Conservation (phyloP, 2,888 invertebrate genomes). For the Leptopterna dolabrata region DNA sequence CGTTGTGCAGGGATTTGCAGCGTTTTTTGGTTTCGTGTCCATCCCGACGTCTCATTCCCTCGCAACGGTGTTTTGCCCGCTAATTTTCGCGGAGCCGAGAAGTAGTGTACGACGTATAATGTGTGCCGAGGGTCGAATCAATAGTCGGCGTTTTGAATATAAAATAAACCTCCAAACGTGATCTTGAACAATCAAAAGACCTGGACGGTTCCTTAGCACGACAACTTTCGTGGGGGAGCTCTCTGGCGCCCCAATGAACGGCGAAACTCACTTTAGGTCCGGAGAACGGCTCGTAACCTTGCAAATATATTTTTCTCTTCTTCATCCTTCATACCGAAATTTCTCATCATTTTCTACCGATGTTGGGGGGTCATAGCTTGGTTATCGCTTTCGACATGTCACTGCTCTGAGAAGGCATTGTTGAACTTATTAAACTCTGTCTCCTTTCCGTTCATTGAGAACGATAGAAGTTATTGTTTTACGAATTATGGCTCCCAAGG, state of each 20-base stretch:
- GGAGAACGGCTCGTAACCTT: background rate
- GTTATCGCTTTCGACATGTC: background rate
- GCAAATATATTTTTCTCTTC: background rate
- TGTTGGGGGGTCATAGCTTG: background rate
- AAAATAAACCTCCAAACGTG: constrained; percentile 36
- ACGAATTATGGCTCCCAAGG: too few species aligned
- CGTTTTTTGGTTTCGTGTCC: too few species aligned
- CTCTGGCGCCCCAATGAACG: constrained; percentile 7
- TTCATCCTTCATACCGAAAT: background rate
- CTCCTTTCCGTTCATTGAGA: background rate
- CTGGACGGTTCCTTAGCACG: constrained; percentile 38
- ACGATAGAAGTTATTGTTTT: too few species aligned
- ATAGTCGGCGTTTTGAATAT: constrained; percentile 40
- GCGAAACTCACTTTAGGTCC: background rate
- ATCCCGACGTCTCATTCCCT: too few species aligned
- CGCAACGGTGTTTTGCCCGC: background rate
- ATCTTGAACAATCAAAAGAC: constrained; percentile 37
- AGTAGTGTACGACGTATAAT: background rate
- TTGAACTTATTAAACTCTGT: background rate
- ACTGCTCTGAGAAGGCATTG: background rate
- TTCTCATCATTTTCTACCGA: background rate
- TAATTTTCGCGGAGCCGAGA: background rate
- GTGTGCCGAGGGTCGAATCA: constrained; percentile 32
- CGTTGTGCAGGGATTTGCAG: too few species aligned
- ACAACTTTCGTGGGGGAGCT: constrained; percentile 15